These are phyloP conservation scores for Coreoperca whiteheadi DNA, from an alignment of 2,113 vertebrate genomes.

Conservation along the genomic window DNA sequence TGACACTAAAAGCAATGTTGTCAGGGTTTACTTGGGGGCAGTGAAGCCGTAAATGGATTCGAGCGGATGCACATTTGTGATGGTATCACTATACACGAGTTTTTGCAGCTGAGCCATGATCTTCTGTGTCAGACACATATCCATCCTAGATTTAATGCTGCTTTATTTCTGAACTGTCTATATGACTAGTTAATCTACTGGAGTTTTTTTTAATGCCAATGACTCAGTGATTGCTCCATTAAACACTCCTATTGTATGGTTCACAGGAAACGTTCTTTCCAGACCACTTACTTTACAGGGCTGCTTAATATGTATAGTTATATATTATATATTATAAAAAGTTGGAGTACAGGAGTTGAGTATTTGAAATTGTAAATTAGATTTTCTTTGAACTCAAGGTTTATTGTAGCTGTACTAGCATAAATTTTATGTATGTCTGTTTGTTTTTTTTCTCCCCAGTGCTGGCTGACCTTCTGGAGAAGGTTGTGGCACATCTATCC, in stretches of 20 bases:
- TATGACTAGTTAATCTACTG: background rate
- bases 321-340: too few relatives aligned
- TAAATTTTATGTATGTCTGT: background rate
- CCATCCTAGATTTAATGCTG: background rate
- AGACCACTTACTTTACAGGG: background rate
- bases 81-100: background rate
- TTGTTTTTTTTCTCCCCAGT: slow-evolving; percentile 79
- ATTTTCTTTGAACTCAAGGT: slow-evolving; percentile 11
- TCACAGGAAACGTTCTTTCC: slow-evolving; percentile 7
- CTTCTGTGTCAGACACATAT: background rate
- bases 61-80: background rate
- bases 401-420: background rate
- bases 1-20: slow-evolving; percentile 24
- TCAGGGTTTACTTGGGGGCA: slow-evolving; percentile 10
- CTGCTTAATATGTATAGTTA: too few relatives aligned
- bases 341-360: background rate
- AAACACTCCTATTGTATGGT: background rate
- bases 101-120: background rate
- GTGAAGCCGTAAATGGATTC: slow-evolving; percentile 19
- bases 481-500: slow-evolving; percentile 86
- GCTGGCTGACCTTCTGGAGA: slow-evolving; percentile 91
- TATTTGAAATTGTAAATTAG: background rate
- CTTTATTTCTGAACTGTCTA: slow-evolving; percentile 9
- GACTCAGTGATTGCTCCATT: slow-evolving; percentile 6
- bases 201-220: slow-evolving; percentile 8